Evolutionary conservation across 1,140 invertebrate genomes (phyloP), one percentile per base, ranked within the genome.

Genomic region (Calephelis virginiensis): DNA sequence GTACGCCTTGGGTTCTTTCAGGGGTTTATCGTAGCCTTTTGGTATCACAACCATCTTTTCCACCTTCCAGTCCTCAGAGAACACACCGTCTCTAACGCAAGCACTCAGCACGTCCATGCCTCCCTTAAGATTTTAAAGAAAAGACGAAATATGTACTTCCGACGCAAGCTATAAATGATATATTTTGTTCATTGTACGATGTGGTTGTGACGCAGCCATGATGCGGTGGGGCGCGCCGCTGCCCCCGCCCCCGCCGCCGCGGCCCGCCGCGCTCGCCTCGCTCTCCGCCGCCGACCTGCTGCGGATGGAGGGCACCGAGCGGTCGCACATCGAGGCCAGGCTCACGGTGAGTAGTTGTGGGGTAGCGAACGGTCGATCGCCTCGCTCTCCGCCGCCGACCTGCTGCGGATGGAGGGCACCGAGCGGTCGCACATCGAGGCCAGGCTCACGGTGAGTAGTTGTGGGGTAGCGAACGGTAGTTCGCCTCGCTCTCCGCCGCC

Each of bases 361-460:
- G 6, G 8, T 43, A 43, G 6, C 40, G 40, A 8, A 43, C 40
- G 40, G 40, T 45, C 40, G 40, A 1, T 43, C 40, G 8, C 5
- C 0, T 43, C 1, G 38, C 38, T 40, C 14, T 94, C 93, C 59
- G 93, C 95, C 46, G 97, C 98, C 67, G 98, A 99, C 82, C 91
- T 99, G 40, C 91, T 93, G 69, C 92, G 93, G 17, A 95, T 99
- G 95, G 99, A 99, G 89, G 97, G 97, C 40, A 94, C 94, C 67
- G 94, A 97, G 74, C 92, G 98, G 73, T 93, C 95, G 77, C 95
- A 97, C 74, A 93, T 99, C 38, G 97, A 99, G 84, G 97, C 97
- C 6, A 93, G 99, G 67, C 95, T 99, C 63, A 94, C 94, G 85
- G 93, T 93, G 70, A 69, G 40, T 43, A 8, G 40, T 43, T 43